These are phyloP conservation scores for Epinotia bilunana DNA, from an alignment of 2,888 invertebrate species.

Conservation along the genomic window DNA sequence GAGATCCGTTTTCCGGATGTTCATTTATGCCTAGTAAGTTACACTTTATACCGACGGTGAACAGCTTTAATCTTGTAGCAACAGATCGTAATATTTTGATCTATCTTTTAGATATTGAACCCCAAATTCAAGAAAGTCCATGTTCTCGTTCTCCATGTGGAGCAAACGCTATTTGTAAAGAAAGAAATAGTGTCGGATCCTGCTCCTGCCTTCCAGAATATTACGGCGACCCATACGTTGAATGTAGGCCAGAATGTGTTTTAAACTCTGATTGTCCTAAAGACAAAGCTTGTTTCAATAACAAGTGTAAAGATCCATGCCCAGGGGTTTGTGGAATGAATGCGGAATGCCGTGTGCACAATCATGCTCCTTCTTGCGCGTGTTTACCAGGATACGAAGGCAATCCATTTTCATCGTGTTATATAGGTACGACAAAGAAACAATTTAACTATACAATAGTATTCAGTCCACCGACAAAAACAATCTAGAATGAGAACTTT, in stretches of 20 bases:
- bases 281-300: constrained; percentile 91
- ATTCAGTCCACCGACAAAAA: neutral
- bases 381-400: constrained; percentile 91
- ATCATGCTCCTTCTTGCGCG: constrained; percentile 92
- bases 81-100: constrained; percentile 2
- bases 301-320: constrained; percentile 94
- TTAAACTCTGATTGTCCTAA: constrained; percentile 92
- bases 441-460: neutral
- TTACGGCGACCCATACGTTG: constrained; percentile 93
- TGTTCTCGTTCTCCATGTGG: constrained; percentile 95
- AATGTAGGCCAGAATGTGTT: constrained; percentile 95
- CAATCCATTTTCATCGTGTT: constrained; percentile 91
- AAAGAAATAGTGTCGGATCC: constrained; percentile 91
- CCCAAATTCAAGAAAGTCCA: constrained; percentile 80
- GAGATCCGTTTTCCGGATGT: constrained; percentile 92
- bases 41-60: neutral
- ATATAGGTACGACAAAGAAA: constrained; percentile 72
- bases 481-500: constrained; percentile 19
- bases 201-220: constrained; percentile 93
- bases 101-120: constrained; percentile 80
- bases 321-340: constrained; percentile 92
- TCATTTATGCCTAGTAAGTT: constrained; percentile 85
- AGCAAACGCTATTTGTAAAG: constrained; percentile 92
- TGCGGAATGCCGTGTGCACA: constrained; percentile 91
- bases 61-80: neutral